These are phyloP conservation scores for Leptura quadrifasciata DNA, from an alignment of 2,888 invertebrate genomes.

Conservation along the genomic window DNA sequence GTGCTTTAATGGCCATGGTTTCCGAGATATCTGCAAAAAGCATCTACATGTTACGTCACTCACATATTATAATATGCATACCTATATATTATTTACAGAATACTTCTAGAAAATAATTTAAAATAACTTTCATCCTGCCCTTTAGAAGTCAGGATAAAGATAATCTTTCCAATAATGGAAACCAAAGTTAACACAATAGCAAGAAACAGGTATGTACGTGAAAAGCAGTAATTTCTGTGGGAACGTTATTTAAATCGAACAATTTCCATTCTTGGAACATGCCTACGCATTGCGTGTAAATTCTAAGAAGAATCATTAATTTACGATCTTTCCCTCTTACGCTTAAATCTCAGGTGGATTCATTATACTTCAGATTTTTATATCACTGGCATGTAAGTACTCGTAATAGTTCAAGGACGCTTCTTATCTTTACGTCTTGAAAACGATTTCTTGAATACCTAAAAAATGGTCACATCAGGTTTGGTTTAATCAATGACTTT, in stretches of 20 bases:
- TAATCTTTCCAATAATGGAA: neutral
- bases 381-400: no score
- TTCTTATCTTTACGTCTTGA: no score
- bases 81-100: neutral
- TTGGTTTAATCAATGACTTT: no score
- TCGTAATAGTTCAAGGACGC: no score
- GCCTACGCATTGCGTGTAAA: neutral
- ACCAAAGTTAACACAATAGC: neutral
- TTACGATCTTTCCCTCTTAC: no score
- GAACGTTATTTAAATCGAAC: neutral
- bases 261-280: neutral
- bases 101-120: neutral
- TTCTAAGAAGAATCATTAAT: neutral
- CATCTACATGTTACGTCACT: neutral
- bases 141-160: neutral
- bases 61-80: no score
- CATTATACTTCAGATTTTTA: no score
- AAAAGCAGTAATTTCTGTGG: neutral
- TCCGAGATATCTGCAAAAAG: neutral
- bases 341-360: no score
- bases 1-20: neutral
- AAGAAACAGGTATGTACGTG: neutral
- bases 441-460: no score
- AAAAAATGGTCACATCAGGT: no score
- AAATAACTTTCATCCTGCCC: neutral